Evolutionary conservation across 2,888 invertebrate genomes (phyloP).

Genomic region (Hedya salicella): DNA sequence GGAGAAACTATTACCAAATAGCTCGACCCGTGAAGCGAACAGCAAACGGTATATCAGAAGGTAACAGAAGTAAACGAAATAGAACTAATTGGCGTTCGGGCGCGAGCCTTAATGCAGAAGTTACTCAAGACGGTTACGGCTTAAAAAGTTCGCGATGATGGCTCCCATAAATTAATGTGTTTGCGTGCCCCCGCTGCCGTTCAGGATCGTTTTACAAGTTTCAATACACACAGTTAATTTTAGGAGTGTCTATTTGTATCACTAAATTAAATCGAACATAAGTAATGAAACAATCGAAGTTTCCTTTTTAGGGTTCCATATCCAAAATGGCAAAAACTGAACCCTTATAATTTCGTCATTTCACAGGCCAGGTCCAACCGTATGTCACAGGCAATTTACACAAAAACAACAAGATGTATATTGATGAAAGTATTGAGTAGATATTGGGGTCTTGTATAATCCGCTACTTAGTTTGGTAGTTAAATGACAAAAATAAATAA

Average conservation of each 20-base stretch:
- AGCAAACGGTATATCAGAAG: conserved; percentile 65
- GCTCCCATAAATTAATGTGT: conserved; percentile 80
- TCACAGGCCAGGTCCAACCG: too few relatives aligned
- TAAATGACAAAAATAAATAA: too few relatives aligned
- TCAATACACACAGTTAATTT: conserved; percentile 45
- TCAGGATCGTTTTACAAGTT: conserved; percentile 61
- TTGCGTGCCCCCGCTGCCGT: conserved; percentile 69
- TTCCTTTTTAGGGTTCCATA: too few relatives aligned
- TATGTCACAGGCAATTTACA: too few relatives aligned
- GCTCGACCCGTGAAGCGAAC: too few relatives aligned
- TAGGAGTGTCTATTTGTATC: not conserved
- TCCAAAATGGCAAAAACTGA: too few relatives aligned
- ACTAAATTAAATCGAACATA: not conserved
- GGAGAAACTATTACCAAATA: conserved; percentile 45
- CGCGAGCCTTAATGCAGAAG: conserved; percentile 78
- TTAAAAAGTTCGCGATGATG: conserved; percentile 74
- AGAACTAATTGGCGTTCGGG: conserved; percentile 67
- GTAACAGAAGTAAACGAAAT: conserved; percentile 61
- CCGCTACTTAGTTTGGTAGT: too few relatives aligned
- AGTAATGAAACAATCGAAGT: not conserved
- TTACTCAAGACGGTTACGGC: conserved; percentile 68
- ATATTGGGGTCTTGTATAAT: too few relatives aligned
- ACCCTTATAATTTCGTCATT: too few relatives aligned
- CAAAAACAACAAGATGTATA: too few relatives aligned
- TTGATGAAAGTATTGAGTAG: too few relatives aligned